A percentile compares a stretch with the other conserved stretches of the same genome.
phyloP scores from a whole-genome alignment of 1,140 invertebrate species.

The Pararge aegeria region DNA sequence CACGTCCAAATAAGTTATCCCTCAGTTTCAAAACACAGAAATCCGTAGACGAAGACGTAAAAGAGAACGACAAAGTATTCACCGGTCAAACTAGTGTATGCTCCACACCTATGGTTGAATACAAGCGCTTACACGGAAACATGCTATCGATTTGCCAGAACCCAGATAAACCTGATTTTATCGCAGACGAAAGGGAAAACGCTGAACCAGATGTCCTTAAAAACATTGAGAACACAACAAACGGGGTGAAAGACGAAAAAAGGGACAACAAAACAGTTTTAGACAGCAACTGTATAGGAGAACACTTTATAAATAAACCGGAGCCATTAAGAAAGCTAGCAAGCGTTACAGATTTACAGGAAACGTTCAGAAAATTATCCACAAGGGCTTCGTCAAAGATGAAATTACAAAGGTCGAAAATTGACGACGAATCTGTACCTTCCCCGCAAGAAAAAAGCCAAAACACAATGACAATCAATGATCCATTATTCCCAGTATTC shows the following conservation, averaged over 20 bases:
- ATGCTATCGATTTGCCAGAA: slow-evolving; percentile 85
- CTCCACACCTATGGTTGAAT: slow-evolving; percentile 87
- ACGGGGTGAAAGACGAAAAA: slow-evolving; percentile 56
- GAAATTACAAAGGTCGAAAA: slow-evolving; percentile 70
- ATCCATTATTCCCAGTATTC: slow-evolving; percentile 88
- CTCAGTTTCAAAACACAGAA: slow-evolving; percentile 80
- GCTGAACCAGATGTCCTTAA: slow-evolving; percentile 68
- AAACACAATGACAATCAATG: slow-evolving; percentile 85
- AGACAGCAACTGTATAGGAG: slow-evolving; percentile 64
- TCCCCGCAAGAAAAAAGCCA: slow-evolving; percentile 64
- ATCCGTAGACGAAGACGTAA: slow-evolving; percentile 77
- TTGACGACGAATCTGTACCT: slow-evolving; percentile 49
- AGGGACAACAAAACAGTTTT: slow-evolving; percentile 59
- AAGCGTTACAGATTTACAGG: slow-evolving; percentile 80
- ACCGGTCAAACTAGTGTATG: slow-evolving; percentile 85
- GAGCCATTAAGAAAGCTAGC: slow-evolving; percentile 65
- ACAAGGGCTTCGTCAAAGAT: slow-evolving; percentile 73
- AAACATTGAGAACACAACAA: slow-evolving; percentile 58
- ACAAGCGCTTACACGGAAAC: slow-evolving; percentile 85
- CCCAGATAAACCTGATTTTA: slow-evolving; percentile 56
- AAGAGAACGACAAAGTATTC: slow-evolving; percentile 76
- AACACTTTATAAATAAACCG: slow-evolving; percentile 74
- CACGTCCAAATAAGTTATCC: slow-evolving; percentile 80
- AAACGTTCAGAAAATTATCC: slow-evolving; percentile 78
- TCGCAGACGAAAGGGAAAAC: slow-evolving; percentile 38